These are phyloP conservation scores for Crepidodera aurea DNA, from an alignment of 2,888 invertebrate species.

Conservation along the genomic window DNA sequence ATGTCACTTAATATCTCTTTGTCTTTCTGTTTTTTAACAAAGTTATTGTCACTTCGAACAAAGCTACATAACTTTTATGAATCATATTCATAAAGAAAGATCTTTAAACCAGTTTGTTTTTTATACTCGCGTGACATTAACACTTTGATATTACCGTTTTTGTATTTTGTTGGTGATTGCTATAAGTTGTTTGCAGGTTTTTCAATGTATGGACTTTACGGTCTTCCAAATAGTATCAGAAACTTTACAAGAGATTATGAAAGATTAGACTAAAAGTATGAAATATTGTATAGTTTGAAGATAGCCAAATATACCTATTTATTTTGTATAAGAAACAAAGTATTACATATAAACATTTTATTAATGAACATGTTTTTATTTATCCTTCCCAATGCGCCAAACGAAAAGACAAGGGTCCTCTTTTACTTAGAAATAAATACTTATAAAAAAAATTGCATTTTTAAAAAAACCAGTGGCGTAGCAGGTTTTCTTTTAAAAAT, in stretches of 20 bases:
- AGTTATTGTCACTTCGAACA: no score
- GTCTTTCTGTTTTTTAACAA: no score
- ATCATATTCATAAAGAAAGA: no score
- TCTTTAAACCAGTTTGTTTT: constrained; percentile 5
- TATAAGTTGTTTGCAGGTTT: constrained; percentile 66
- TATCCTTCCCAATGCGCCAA: no score
- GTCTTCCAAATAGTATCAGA: constrained; percentile 65
- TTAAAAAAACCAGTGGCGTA: no score
- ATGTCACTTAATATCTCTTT: no score
- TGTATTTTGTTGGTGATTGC: constrained; percentile 39
- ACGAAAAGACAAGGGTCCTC: no score
- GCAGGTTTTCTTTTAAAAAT: no score
- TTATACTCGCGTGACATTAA: constrained; percentile 25
- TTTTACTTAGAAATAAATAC: no score
- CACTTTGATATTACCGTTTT: constrained; percentile 30
- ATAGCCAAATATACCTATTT: constrained; percentile 1
- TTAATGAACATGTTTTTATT: background rate
- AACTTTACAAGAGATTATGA: constrained; percentile 55
- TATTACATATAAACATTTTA: constrained; percentile 4
- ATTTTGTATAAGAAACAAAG: constrained; percentile 7
- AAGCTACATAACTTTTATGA: no score
- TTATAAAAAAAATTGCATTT: no score
- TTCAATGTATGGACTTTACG: constrained; percentile 75
- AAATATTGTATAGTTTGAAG: constrained; percentile 6
- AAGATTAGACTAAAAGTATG: constrained; percentile 52